Base-by-base conservation (phyloP, 2,797 vertebrate species). In the Cossypha heuglini region DNA sequence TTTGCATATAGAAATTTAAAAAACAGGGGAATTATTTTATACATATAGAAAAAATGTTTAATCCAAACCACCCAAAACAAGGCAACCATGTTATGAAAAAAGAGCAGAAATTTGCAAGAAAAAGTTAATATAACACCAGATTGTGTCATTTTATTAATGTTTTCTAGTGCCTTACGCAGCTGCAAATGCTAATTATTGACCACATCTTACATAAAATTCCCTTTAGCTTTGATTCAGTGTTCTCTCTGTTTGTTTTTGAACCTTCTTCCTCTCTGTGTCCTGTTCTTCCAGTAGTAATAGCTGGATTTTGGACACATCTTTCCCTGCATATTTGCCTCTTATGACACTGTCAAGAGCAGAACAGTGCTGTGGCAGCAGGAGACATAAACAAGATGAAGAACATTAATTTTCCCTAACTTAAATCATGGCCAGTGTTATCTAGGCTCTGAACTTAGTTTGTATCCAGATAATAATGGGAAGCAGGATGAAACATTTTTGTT, bases 341-440 rank as follows among this genome's bases (percentile, higher is more conserved):
- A 42, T 95, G 96, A 97, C 91, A 96, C 81, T 97, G 88, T 96
- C 95, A 97, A 97, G 95, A 97, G 54, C 42, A 43, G 57, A 94
- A 42, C 52, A 95, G 58, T 68, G 73, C 81, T 85, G 61, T 92
- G 69, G 81, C 93, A 95, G 72, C 68, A 93, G 85, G 79, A 97
- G 95, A 97, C 95, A 96, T 96, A 97, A 98, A 97, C 96, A 97
- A 97, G 95, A 97, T 94, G 94, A 94, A 92, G 82, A 72, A 71
- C 73, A 55, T 91, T 95, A 90, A 88, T 96, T 95, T 94, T 90
- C 59, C 86, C n/a, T 81, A 22, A 51, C 46, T 91, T 67, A 90
- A 87, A 91, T 88, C 78, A 66, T 12, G 87, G 33, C 18, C 78
- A 86, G 42, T 58, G 55, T 91, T 96, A 95, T 90, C 84, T 95